These are phyloP conservation scores for Lottia gigantea DNA, from an alignment of 2,888 invertebrate genomes.

Conservation along the genomic window DNA sequence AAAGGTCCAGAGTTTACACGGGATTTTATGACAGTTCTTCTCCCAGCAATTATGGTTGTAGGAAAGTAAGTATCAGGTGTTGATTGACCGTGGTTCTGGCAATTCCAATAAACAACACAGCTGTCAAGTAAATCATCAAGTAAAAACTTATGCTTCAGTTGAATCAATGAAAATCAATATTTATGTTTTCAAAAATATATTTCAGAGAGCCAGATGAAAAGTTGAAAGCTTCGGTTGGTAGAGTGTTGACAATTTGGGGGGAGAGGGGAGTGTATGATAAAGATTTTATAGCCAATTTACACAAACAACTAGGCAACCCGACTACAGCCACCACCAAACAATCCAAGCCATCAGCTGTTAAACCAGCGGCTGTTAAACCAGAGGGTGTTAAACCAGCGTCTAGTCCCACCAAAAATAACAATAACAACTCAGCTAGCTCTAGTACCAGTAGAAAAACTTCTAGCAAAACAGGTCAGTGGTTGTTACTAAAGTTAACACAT, in stretches of 20 bases:
- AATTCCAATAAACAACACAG: too few species aligned
- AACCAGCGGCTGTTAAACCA: too few species aligned
- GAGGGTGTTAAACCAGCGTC: too few species aligned
- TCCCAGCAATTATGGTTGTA: constrained; percentile 87
- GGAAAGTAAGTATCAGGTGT: constrained; percentile 68
- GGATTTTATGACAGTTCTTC: constrained; percentile 84
- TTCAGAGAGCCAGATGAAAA: constrained; percentile 67
- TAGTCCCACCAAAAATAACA: too few species aligned
- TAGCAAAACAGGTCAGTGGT: constrained; percentile 7
- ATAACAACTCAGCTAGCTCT: too few species aligned
- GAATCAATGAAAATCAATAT: too few species aligned
- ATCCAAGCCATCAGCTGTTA: too few species aligned
- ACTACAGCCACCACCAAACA: neutral
- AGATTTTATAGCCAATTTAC: constrained; percentile 80
- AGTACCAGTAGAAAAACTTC: neutral
- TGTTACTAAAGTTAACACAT: neutral
- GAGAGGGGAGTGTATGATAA: constrained; percentile 75
- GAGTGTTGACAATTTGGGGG: constrained; percentile 70
- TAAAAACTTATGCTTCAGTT: too few species aligned
- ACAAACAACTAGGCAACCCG: constrained; percentile 73
- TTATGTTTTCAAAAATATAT: too few species aligned
- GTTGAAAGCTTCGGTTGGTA: constrained; percentile 63
- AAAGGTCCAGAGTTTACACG: constrained; percentile 91
- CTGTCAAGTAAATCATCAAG: too few species aligned
- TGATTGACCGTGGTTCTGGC: too few species aligned